Percentiles rank a stretch among this genome's conserved stretches.
These are phyloP conservation scores for Cygnus olor DNA, from an alignment of 2,797 vertebrate genomes.

Conservation along the genomic window DNA sequence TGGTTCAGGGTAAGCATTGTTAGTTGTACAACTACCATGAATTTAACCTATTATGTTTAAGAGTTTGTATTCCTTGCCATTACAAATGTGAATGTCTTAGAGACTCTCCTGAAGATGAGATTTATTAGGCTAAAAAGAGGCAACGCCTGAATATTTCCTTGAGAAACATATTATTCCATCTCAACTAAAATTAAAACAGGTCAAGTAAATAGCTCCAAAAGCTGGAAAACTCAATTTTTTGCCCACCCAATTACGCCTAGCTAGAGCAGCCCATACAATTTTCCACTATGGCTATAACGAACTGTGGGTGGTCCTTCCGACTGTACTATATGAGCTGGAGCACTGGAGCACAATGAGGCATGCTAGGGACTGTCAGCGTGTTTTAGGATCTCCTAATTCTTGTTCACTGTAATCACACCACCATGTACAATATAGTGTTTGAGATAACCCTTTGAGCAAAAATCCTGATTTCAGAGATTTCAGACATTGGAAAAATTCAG, in stretches of 20 bases:
- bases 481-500: not conserved
- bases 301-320: conserved; percentile 77
- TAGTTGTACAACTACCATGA: not conserved
- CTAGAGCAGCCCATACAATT: conserved; percentile 68
- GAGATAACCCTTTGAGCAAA: conserved; percentile 7
- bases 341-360: conserved; percentile 68
- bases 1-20: not conserved
- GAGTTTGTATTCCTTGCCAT: not conserved
- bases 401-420: conserved; percentile 37
- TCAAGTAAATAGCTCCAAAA: conserved; percentile 59
- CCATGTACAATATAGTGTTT: not conserved
- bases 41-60: not conserved
- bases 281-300: conserved; percentile 74
- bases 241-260: conserved; percentile 76
- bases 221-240: conserved; percentile 74
- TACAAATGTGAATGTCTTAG: not conserved
- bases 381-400: conserved; percentile 67
- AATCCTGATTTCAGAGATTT: not conserved
- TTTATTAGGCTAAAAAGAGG: conserved; percentile 44
- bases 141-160: conserved; percentile 1
- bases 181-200: conserved; percentile 50
- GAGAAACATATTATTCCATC: not conserved
- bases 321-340: conserved; percentile 68
- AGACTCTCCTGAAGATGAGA: not conserved
- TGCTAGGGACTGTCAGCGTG: conserved; percentile 53